Percentiles rank a stretch among this genome's conserved stretches.
Conservation (phyloP, 2,888 invertebrate genomes). For the Abrostola triplasia region DNA sequence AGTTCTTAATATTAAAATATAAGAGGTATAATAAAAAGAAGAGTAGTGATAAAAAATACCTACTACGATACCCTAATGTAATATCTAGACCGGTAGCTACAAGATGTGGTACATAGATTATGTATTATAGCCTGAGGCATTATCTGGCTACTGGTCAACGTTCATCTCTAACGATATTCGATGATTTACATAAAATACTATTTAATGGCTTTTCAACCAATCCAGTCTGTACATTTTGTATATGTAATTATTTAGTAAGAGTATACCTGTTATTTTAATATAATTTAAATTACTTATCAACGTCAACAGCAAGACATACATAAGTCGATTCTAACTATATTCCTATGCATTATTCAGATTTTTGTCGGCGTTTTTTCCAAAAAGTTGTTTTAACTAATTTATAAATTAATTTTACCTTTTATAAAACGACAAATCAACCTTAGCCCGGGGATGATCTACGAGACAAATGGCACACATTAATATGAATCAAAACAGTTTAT, state of each 20-base stretch:
- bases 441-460: constrained; percentile 53
- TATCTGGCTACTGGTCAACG: constrained; percentile 44
- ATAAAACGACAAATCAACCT: constrained; percentile 51
- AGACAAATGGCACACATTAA: constrained; percentile 82
- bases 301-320: constrained; percentile 18
- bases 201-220: constrained; percentile 37
- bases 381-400: constrained; percentile 2
- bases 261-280: constrained; percentile 10
- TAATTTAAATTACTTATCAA: constrained; percentile 10
- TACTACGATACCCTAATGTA: constrained; percentile 25
- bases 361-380: constrained; percentile 10
- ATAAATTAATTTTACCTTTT: constrained; percentile 23
- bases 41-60: constrained; percentile 30
- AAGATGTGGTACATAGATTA: constrained; percentile 36
- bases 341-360: background rate
- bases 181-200: constrained; percentile 43
- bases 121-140: constrained; percentile 52
- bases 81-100: constrained; percentile 48
- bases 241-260: constrained; percentile 5
- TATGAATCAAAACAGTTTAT: constrained; percentile 86
- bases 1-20: constrained; percentile 29
- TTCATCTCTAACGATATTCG: constrained; percentile 25
- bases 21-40: constrained; percentile 29
- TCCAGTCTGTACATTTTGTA: constrained; percentile 17
- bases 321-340: background rate